Evolutionary conservation across 2,797 vertebrate species (phyloP).

Genomic region (Hyperoplus lanceolatus): DNA sequence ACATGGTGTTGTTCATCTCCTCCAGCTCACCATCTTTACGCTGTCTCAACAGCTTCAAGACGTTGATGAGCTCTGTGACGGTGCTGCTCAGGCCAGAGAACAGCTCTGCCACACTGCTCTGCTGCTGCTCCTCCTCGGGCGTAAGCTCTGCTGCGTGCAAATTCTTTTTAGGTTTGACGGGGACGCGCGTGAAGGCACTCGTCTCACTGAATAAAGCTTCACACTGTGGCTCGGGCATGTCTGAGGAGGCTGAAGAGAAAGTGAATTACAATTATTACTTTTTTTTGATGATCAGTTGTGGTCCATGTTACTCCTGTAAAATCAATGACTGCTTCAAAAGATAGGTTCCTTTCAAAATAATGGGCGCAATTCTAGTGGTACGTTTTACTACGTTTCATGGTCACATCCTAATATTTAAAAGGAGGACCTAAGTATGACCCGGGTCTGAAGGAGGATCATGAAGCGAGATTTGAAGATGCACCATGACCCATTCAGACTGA

Average conservation of each 20-base stretch:
- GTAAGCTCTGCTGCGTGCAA: constrained; percentile 8
- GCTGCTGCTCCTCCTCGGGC: constrained; percentile 52
- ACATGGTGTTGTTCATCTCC: constrained; percentile 75
- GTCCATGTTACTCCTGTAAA: no score
- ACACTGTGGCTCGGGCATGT: constrained; percentile 39
- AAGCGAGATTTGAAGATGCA: not conserved
- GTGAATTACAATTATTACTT: constrained; percentile 1
- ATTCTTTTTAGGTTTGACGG: constrained; percentile 54
- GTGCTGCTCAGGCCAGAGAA: constrained; percentile 73
- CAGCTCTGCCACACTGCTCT: constrained; percentile 62
- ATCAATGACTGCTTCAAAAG: no score
- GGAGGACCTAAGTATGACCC: not conserved
- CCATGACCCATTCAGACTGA: not conserved
- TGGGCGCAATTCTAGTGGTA: not conserved
- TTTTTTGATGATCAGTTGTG: no score
- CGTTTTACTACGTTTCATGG: not conserved
- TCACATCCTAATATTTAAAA: not conserved
- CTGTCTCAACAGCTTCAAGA: constrained; percentile 61
- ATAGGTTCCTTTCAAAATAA: not conserved
- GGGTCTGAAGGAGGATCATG: not conserved
- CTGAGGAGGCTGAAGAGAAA: constrained; percentile 44
- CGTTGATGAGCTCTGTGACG: constrained; percentile 72
- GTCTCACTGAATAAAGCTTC: constrained; percentile 78
- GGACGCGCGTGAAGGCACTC: constrained; percentile 84
- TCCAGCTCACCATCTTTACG: constrained; percentile 68